These are phyloP conservation scores for Seriola quinqueradiata DNA, from an alignment of 2,113 vertebrate species.

Conservation along the genomic window DNA sequence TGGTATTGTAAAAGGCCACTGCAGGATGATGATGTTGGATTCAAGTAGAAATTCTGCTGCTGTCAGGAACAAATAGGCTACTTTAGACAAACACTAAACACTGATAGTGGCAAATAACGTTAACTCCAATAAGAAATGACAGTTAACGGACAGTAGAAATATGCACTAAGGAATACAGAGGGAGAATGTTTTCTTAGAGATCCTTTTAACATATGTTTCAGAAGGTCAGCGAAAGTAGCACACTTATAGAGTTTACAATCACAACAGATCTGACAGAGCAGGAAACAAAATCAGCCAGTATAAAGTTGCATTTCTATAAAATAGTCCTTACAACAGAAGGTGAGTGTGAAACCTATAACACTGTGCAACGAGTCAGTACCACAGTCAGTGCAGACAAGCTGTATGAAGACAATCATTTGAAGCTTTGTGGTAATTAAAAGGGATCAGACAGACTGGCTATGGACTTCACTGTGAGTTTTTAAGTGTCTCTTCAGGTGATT, in stretches of 20 bases:
- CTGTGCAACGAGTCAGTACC: background rate
- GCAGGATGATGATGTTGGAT: background rate
- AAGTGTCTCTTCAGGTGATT: constrained; percentile 70
- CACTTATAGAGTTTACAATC: background rate
- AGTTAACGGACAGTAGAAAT: background rate
- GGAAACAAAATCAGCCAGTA: background rate
- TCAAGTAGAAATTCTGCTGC: background rate
- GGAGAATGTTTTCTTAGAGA: background rate
- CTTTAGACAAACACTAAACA: background rate
- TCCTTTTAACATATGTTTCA: background rate
- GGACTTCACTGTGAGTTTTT: constrained; percentile 54
- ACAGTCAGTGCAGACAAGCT: background rate
- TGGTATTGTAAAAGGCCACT: background rate
- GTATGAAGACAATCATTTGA: background rate
- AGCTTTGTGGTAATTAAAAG: background rate
- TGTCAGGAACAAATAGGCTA: background rate
- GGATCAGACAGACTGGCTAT: constrained; percentile 6
- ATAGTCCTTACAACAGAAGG: background rate
- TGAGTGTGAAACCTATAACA: background rate
- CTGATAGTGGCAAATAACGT: background rate
- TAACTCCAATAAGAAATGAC: background rate
- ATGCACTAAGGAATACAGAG: background rate
- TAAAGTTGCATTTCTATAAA: background rate
- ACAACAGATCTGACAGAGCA: background rate
- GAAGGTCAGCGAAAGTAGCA: background rate